A percentile compares a stretch with the other conserved stretches of the same genome.
phyloP scores from a whole-genome alignment of 2,113 vertebrate genomes.

The Sapajus apella region DNA sequence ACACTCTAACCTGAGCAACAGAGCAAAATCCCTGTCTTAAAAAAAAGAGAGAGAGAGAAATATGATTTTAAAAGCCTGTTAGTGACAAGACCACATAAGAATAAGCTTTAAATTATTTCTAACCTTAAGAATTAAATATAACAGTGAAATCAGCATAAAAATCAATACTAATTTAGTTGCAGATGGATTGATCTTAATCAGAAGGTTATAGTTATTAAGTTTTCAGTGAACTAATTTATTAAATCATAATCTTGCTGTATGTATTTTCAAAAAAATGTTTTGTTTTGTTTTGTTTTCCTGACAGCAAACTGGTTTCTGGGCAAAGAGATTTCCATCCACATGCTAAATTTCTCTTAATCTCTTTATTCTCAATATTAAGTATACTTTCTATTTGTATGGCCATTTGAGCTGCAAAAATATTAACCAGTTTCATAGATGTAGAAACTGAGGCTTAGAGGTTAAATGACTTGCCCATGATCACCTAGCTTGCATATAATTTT shows the following conservation, averaged over 20 bases:
- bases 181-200: not conserved
- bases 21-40: too few relatives aligned
- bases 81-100: not conserved
- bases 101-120: constrained; percentile 29
- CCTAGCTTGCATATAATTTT: not conserved
- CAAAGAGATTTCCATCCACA: not conserved
- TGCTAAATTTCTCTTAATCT: not conserved
- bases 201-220: not conserved
- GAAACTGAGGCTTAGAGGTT: not conserved
- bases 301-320: not conserved
- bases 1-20: too few relatives aligned
- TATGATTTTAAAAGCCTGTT: not conserved
- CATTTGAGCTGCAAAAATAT: not conserved
- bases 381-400: not conserved
- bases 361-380: constrained; percentile 7
- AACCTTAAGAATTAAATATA: constrained; percentile 44
- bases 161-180: not conserved
- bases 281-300: not conserved
- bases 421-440: not conserved
- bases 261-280: not conserved
- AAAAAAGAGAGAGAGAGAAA: not conserved
- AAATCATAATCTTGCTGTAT: not conserved
- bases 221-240: not conserved
- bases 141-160: not conserved
- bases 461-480: not conserved